Base-by-base conservation (phyloP, 2,888 invertebrate species). In the Tineola bisselliella region DNA sequence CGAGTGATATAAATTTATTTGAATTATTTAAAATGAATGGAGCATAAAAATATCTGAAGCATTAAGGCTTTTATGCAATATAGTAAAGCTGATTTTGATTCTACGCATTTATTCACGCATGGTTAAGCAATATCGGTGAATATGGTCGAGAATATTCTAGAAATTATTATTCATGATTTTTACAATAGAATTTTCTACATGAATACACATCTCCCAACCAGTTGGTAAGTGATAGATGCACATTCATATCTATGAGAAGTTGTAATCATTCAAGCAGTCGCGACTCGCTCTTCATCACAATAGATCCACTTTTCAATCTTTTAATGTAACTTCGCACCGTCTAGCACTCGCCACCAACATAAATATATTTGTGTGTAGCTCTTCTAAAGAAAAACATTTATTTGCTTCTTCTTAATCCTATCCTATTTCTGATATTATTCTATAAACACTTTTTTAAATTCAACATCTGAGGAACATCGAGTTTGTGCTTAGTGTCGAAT, bases 261-360 rank as follows among this genome's bases (percentile, higher is more conserved):
- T 54, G 54, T 54, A 54, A 54, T 54, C 54, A 54, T 54, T 54
- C 54, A 54, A 54, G 54, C 17, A 17, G 54, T 5, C n/a, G 54
- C 54, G n/a, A 18, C 54, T 54, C 54, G 54, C 8, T 25, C 18
- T 25, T 25, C 48, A 17, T 12, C 54, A 54, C 54, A 54, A 54
- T 54, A 54, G 54, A 54, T 12, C 25, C 15, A 19, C 25, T 18
- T 18, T 25, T 25, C 54, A 54, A 54, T 54, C 19, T 54, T 54
- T 54, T 54, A 52, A 54, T 54, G 54, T 18, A 25, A 54, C 54
- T 54, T 54, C 25, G 25, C 25, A 25, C 13, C 25, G 54, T 54
- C 54, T 25, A 5, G 19, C 17, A 15, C 48, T 48, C 17, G 13
- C 2, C 17, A 48, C 48, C 48, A 8, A 10, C 15, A 48, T 48